Base-by-base conservation (phyloP, 2,113 vertebrate species). In the Tursiops truncatus region DNA sequence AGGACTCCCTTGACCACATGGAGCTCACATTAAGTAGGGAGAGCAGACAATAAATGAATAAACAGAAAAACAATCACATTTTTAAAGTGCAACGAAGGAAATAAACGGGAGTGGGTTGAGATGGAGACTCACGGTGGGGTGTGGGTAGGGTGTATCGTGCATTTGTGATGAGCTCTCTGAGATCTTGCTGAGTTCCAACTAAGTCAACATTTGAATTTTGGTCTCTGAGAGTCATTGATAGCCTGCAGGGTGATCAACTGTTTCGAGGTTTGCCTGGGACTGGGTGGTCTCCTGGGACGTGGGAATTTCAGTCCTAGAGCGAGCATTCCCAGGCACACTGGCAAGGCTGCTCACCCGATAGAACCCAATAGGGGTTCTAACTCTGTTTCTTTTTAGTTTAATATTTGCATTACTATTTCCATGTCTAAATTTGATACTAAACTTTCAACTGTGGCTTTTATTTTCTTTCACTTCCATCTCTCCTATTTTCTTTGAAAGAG, bases 141-240 rank as follows among this genome's bases (percentile, higher is more conserved):
- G 0, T 12, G 62, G 7, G 7, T 21, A n/a, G 31, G 12, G 23
- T 44, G 23, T 6, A 0, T 5, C 0, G 0, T 0, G 18, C 12
- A 2, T 44, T 28, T 60, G 50, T 36, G 36, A 36, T 38, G 28
- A 31, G 12, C 56, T 25, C 81, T 82, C 81, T 83, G 31, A 28
- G 28, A 38, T 44, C 36, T n/a, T 53, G 76, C 14, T 47, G 47
- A 44, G 67, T 86, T 89, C 77, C 62, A 67, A 13, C 53, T 12
- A 23, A 25, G 67, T 31, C 36, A 36, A 4, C 28, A 2, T 81
- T 36, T 62, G 23, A 15, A 9, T 81, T 85, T 38, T 8, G 38
- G 47, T 82, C 47, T 56, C 63, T 47, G 44, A 60, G 74, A 28
- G 28, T 96, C 84, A 50, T 1, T 6, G n/a, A 36, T 25, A n/a